phyloP scores from a whole-genome alignment of 2,113 vertebrate species.

The Xenotilapia caudafasciata region DNA sequence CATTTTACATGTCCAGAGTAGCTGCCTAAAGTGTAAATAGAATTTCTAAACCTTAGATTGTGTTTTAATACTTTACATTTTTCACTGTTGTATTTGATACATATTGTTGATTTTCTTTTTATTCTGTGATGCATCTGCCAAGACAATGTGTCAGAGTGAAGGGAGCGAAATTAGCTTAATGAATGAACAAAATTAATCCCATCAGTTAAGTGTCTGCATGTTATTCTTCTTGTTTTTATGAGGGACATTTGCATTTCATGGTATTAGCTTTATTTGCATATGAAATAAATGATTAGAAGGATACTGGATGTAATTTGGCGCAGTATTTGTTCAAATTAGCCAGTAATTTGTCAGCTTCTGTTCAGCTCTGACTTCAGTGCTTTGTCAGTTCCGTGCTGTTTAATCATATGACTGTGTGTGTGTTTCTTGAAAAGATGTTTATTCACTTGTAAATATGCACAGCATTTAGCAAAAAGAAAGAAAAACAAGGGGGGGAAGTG shows the following conservation, averaged over 20 bases:
- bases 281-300: not conserved
- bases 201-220: not conserved
- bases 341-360: not conserved
- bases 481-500: not conserved
- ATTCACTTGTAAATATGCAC: conserved; percentile 42
- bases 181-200: not conserved
- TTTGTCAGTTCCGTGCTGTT: not conserved
- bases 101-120: conserved; percentile 1
- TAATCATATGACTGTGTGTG: conserved; percentile 17
- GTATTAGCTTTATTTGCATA: conserved; percentile 20
- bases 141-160: not conserved
- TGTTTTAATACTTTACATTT: conserved; percentile 61
- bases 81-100: conserved; percentile 45
- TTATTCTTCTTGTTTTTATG: conserved; percentile 6
- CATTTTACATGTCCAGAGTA: conserved; percentile 8
- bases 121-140: not conserved
- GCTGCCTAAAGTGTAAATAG: conserved; percentile 58
- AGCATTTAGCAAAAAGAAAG: not conserved
- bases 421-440: not conserved
- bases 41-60: conserved; percentile 51
- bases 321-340: not conserved
- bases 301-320: not conserved
- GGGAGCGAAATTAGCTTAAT: not conserved
- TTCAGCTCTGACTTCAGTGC: not conserved
- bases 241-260: conserved; percentile 6